Evolutionary conservation across 2,888 invertebrate species (phyloP).

Genomic region (Drosophila demipolita): DNA sequence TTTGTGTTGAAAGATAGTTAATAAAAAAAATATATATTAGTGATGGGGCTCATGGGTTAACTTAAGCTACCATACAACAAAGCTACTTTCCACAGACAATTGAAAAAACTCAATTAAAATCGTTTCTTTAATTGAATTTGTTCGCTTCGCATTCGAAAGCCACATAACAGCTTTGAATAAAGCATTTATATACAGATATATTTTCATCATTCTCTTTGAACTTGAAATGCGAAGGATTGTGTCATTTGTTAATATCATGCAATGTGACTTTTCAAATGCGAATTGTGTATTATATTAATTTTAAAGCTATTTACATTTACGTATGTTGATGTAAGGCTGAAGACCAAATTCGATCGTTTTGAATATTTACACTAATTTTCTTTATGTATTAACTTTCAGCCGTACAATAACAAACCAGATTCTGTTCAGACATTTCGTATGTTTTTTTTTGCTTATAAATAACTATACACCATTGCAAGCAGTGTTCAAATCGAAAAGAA

Average conservation of each 20-base stretch:
- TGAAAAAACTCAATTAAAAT: constrained; percentile 49
- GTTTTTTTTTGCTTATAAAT: constrained; percentile 38
- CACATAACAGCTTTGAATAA: constrained; percentile 43
- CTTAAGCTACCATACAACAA: constrained; percentile 27
- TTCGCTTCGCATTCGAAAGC: constrained; percentile 49
- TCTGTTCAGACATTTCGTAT: constrained; percentile 24
- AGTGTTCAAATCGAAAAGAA: constrained; percentile 26
- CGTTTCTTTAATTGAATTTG: constrained; percentile 48
- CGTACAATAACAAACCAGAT: constrained; percentile 16
- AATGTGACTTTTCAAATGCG: constrained; percentile 60
- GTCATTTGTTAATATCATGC: constrained; percentile 49
- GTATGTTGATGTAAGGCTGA: constrained; percentile 28
- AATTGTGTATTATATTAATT: constrained; percentile 23
- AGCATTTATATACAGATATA: constrained; percentile 5
- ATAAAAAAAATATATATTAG: constrained; percentile 44
- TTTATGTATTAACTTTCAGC: constrained; percentile 17
- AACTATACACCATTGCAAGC: constrained; percentile 52
- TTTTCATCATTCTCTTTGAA: constrained; percentile 19
- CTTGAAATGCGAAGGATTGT: constrained; percentile 13
- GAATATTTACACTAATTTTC: constrained; percentile 2
- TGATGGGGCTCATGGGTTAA: background rate
- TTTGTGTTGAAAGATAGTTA: constrained; percentile 17
- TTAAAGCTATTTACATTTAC: constrained; percentile 18
- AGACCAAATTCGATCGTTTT: background rate
- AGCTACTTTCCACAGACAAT: constrained; percentile 38